Base-by-base conservation (phyloP, 2,797 vertebrate species). In the Xiphophorus birchmanni region DNA sequence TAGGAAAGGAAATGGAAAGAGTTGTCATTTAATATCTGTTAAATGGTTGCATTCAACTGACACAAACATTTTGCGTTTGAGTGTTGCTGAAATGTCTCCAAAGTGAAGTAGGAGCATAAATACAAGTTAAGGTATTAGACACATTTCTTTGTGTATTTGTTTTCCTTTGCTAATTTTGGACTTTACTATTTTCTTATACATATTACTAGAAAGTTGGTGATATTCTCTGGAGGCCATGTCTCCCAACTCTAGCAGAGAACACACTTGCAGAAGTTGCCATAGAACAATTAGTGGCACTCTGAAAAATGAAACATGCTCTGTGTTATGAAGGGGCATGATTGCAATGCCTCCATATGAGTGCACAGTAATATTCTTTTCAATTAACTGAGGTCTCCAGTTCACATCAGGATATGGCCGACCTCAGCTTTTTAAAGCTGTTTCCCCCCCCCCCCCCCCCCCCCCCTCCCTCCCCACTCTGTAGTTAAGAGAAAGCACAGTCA, bases 401-500 rank as follows among this genome's bases (percentile, higher is more conserved):
- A 80, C 91, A 91, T 90, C 89, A 86, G 90, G 88, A 91, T 93
- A 93, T 79, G 90, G 89, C 90, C 82, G 77, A 93, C 88, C 92
- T 93, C 90, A 91, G 91, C 93, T 90, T 83, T 91, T 89, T 84
- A 79, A 89, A 84, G 87, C 87, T 44, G 84, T 86, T 86, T 88
- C 88, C n/a, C n/a, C n/a, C n/a, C n/a, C n/a, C n/a, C n/a, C n/a
- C n/a, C n/a, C 17, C 6, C 7, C 2, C 2, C 2, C 5, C 7
- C 6, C 52, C 7, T 44, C 37, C 47, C 52, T 81, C 87, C 87
- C 92, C 78, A 50, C 86, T 84, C 74, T 77, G 89, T 92, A 93
- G 90, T 93, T 92, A 93, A 89, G 88, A 89, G 93, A 94, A 92
- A 90, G 93, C 91, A 88, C 84, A 87, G 93, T 92, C 92, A 93